Evolutionary conservation across 1,140 invertebrate species (phyloP).

Genomic region (Papilio machaon): DNA sequence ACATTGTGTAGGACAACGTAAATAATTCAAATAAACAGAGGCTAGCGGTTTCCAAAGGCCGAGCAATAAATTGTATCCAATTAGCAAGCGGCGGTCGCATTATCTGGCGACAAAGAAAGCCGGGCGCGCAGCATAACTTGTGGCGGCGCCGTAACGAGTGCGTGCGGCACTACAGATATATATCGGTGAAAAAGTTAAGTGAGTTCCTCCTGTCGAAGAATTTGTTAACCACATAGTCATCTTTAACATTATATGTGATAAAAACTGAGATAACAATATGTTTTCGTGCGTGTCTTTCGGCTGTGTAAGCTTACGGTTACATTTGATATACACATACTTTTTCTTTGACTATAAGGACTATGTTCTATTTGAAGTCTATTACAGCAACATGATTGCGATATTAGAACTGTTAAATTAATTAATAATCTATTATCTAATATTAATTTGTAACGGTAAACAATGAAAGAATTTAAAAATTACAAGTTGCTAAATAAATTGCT

Average conservation of each 20-base stretch:
- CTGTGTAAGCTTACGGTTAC: not conserved
- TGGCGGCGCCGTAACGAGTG: slow-evolving; percentile 46
- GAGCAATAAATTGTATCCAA: slow-evolving; percentile 71
- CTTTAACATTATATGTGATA: not conserved
- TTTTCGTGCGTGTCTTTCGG: not conserved
- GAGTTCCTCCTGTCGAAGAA: not conserved
- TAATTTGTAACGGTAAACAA: not conserved
- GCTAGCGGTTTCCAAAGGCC: slow-evolving; percentile 46
- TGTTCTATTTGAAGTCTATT: not conserved
- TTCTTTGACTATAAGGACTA: not conserved
- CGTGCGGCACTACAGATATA: slow-evolving; percentile 22
- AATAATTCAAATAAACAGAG: slow-evolving; percentile 40
- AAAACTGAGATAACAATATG: not conserved
- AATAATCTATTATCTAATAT: too few species aligned
- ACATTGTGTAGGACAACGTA: not conserved
- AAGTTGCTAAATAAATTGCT: slow-evolving; percentile 31
- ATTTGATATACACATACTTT: not conserved
- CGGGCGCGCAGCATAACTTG: slow-evolving; percentile 48
- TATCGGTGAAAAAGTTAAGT: slow-evolving; percentile 35
- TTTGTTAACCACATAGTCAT: not conserved
- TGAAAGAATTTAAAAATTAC: not conserved
- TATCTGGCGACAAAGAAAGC: slow-evolving; percentile 64
- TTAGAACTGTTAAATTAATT: too few species aligned
- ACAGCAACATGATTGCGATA: too few species aligned
- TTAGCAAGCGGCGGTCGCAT: slow-evolving; percentile 61